Evolutionary conservation across 2,797 vertebrate species (phyloP).

Genomic region (Erithacus rubecula): DNA sequence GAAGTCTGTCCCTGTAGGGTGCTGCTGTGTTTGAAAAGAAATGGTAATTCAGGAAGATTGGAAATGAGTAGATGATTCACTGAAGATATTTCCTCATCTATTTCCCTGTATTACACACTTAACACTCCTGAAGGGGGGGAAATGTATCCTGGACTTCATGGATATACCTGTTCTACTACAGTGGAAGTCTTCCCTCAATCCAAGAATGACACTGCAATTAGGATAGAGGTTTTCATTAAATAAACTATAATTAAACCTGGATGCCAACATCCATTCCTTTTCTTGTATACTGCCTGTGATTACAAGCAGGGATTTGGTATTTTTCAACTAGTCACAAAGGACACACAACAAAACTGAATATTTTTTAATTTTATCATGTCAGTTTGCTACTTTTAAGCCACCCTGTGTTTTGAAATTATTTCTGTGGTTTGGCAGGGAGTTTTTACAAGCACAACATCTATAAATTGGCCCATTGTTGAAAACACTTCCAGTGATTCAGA

Average conservation of each 20-base stretch:
- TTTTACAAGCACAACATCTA: background rate
- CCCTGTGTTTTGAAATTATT: background rate
- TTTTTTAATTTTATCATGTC: background rate
- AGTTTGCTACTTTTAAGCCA: background rate
- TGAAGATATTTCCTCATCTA: background rate
- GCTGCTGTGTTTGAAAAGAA: slow-evolving; percentile 44
- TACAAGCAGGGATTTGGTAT: background rate
- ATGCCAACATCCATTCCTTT: background rate
- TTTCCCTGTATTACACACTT: background rate
- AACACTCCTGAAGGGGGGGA: background rate
- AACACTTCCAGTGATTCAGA: background rate
- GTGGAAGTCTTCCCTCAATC: background rate
- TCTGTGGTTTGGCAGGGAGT: background rate
- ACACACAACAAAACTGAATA: background rate
- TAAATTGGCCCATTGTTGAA: background rate
- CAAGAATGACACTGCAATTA: background rate
- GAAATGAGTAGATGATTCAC: slow-evolving; percentile 34
- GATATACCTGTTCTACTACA: background rate
- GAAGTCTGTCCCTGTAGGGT: background rate
- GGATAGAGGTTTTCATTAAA: background rate
- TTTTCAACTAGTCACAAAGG: background rate
- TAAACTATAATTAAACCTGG: background rate
- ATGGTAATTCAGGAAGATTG: slow-evolving; percentile 12
- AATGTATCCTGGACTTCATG: background rate
- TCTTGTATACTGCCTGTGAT: background rate